Percentiles rank a stretch among this genome's conserved stretches.
These are phyloP conservation scores for Oreocharis arfaki DNA, from an alignment of 2,113 vertebrate genomes.

Conservation along the genomic window DNA sequence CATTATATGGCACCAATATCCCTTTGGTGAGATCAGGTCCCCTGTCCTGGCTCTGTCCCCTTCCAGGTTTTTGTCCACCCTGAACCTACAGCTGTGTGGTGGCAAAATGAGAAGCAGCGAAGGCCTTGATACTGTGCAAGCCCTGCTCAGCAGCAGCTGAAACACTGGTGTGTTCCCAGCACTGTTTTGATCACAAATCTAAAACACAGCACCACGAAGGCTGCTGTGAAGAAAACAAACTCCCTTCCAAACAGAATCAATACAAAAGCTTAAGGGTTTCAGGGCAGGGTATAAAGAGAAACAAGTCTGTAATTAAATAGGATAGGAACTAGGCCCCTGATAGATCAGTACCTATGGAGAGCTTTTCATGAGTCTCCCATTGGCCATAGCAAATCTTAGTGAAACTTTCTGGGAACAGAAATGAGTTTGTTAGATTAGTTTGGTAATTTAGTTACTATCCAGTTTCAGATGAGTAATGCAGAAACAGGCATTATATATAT, in stretches of 20 bases:
- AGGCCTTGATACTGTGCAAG: not conserved
- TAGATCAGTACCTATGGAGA: not conserved
- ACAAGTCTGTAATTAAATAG: not conserved
- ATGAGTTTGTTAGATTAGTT: not conserved
- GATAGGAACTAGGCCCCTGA: not conserved
- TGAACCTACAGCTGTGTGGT: fast-evolving
- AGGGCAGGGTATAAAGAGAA: not conserved
- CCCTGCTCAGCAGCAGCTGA: not conserved
- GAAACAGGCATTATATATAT: not conserved
- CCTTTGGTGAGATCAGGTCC: not conserved
- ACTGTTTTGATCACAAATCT: not conserved
- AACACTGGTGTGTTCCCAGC: not conserved
- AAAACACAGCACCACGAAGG: not conserved
- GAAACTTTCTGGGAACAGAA: not conserved
- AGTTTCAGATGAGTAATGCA: not conserved
- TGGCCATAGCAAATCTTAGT: not conserved
- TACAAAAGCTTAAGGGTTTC: not conserved
- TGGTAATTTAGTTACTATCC: not conserved
- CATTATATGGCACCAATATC: not conserved
- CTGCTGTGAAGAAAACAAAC: not conserved
- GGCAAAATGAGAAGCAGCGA: not conserved
- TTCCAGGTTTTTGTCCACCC: not conserved
- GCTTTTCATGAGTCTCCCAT: not conserved
- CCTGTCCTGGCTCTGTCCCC: not conserved
- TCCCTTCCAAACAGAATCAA: not conserved